A percentile compares a stretch with the other conserved stretches of the same genome.
Evolutionary conservation across 2,113 vertebrate species (phyloP).

Genomic region (mouse (Mus musculus)): GRCm39 chr17:89273501-89274000

Average conservation of each 20-base stretch:
- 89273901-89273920: neutral
- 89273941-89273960: neutral
- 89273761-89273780: constrained; percentile 70
- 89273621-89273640: neutral
- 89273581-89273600: constrained; percentile 35
- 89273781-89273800: constrained; percentile 79
- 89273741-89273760: constrained; percentile 41
- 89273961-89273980: neutral
- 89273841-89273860: constrained; percentile 58
- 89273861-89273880: neutral
- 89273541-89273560: neutral
- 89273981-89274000: neutral
- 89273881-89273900: neutral
- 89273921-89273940: neutral
- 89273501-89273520: neutral
- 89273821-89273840: constrained; percentile 60
- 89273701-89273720: neutral
- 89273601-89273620: constrained; percentile 13
- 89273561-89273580: constrained; percentile 1
- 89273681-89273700: constrained; percentile 24
- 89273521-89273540: neutral
- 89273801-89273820: constrained; percentile 71
- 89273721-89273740: constrained; percentile 47
- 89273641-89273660: constrained; percentile 5
- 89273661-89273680: neutral